These are phyloP conservation scores for Lucilia sericata DNA, from an alignment of 1,140 invertebrate genomes.

Conservation along the genomic window DNA sequence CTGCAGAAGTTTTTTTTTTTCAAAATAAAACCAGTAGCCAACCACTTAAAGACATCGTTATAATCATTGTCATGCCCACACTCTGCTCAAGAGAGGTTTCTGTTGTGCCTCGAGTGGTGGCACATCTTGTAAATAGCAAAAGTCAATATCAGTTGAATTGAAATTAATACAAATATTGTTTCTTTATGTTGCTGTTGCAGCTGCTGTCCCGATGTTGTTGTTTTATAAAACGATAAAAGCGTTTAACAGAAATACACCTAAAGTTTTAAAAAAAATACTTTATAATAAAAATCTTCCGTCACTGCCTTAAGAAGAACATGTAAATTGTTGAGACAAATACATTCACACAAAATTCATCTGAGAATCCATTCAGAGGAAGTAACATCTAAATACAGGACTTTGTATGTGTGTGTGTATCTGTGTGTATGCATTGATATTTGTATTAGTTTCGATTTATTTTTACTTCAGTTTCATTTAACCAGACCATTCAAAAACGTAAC, in stretches of 20 bases:
- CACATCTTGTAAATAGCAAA: conserved; percentile 25
- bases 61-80: background rate
- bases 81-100: background rate
- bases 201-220: background rate
- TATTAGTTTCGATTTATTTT: background rate
- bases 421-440: background rate
- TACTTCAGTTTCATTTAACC: conserved; percentile 11
- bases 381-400: too few relatives aligned
- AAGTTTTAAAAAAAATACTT: background rate
- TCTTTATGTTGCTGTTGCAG: background rate
- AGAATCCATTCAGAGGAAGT: background rate
- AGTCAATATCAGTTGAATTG: conserved; percentile 10
- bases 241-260: background rate
- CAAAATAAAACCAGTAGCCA: conserved; percentile 15
- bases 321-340: background rate
- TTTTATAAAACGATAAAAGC: conserved; percentile 8
- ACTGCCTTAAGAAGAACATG: background rate
- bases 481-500: conserved; percentile 15
- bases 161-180: background rate
- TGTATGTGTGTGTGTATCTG: background rate
- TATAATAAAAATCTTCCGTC: background rate
- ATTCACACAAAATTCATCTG: background rate
- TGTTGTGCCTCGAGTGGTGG: background rate
- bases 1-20: background rate
- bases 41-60: background rate